phyloP scores from a whole-genome alignment of 2,888 invertebrate genomes.

The Blastobasis lacticolella region DNA sequence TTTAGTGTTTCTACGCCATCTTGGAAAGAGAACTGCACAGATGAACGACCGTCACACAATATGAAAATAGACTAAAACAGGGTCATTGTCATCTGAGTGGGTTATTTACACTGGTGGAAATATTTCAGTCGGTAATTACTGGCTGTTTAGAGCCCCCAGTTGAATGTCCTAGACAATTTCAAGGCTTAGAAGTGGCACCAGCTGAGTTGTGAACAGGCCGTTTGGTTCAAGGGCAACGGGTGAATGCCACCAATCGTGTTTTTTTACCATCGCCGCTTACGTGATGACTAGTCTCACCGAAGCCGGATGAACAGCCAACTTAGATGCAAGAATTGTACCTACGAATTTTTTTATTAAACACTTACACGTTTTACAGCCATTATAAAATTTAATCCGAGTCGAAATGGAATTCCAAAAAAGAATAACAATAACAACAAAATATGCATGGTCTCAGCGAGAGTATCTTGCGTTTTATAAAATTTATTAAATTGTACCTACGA shows the following conservation, averaged over 20 bases:
- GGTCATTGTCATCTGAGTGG: slow-evolving; percentile 20
- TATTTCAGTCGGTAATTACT: slow-evolving; percentile 26
- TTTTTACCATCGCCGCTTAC: slow-evolving; percentile 53
- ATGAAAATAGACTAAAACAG: slow-evolving; percentile 11
- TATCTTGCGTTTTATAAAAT: too few relatives aligned
- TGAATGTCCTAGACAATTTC: slow-evolving; percentile 25
- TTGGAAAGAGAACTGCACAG: slow-evolving; percentile 30
- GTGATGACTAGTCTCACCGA: slow-evolving; percentile 49
- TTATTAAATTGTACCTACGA: too few relatives aligned
- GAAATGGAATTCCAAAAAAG: too few relatives aligned
- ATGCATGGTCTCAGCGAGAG: too few relatives aligned
- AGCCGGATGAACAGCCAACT: slow-evolving; percentile 20
- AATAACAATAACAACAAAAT: too few relatives aligned
- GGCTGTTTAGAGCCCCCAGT: slow-evolving; percentile 6
- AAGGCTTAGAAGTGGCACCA: slow-evolving; percentile 59
- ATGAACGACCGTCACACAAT: slow-evolving; percentile 28
- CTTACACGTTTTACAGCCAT: too few relatives aligned
- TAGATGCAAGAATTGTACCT: neutral
- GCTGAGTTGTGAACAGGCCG: slow-evolving; percentile 55
- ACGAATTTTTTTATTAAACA: too few relatives aligned
- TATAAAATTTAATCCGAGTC: too few relatives aligned
- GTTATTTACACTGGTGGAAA: slow-evolving; percentile 6
- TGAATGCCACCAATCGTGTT: slow-evolving; percentile 66
- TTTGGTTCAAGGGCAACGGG: slow-evolving; percentile 66
- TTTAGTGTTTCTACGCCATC: slow-evolving; percentile 25